A percentile compares a stretch with the other conserved stretches of the same genome.
Conservation (phyloP, 2,113 vertebrate genomes). For the Aegithalos caudatus region DNA sequence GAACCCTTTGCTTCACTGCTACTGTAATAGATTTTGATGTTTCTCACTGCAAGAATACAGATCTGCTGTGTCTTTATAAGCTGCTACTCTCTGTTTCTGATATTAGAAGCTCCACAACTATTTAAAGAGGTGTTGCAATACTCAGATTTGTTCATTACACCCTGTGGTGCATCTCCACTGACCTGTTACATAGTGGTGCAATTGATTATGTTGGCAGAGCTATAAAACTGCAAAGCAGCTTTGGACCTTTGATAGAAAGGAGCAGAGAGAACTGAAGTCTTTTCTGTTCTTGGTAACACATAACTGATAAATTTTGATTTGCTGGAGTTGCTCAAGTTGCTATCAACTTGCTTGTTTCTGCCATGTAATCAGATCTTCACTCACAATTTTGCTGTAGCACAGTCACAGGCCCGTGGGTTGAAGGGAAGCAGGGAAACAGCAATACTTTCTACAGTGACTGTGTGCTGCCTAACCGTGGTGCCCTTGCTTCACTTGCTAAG, state of each 20-base stretch:
- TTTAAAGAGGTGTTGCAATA: neutral
- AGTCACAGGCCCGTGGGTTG: neutral
- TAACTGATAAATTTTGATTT: neutral
- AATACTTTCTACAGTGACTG: neutral
- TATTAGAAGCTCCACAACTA: neutral
- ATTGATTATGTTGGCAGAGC: neutral
- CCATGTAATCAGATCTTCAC: neutral
- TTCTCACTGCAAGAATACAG: neutral
- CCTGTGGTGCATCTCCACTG: neutral
- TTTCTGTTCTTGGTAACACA: neutral
- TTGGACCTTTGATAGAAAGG: neutral
- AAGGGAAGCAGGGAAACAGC: neutral
- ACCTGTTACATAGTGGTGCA: neutral
- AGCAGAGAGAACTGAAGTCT: neutral
- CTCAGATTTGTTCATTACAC: neutral
- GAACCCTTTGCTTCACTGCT: neutral
- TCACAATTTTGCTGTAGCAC: neutral
- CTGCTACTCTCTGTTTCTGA: neutral
- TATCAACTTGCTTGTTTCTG: neutral
- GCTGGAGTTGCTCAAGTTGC: neutral
- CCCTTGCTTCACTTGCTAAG: neutral
- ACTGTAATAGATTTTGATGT: neutral
- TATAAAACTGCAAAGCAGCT: neutral
- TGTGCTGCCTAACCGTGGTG: constrained; percentile 11
- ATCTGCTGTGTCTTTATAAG: neutral